These are phyloP conservation scores for Morphnarchus princeps DNA, from an alignment of 2,113 vertebrate species.

Conservation along the genomic window DNA sequence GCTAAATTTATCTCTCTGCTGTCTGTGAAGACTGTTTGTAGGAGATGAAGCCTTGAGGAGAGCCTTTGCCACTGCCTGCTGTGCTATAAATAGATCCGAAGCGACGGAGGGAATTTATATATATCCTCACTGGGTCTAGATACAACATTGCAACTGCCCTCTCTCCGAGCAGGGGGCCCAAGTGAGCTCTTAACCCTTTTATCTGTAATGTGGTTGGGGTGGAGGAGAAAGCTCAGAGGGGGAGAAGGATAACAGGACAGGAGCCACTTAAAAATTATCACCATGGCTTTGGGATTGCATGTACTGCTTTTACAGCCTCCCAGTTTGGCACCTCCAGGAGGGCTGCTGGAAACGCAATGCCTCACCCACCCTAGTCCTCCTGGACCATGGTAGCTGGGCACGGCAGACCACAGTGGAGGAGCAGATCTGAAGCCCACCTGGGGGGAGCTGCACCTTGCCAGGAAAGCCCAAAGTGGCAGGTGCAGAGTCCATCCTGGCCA, in stretches of 20 bases:
- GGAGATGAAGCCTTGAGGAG: constrained; percentile 62
- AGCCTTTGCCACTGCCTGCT: constrained; percentile 59
- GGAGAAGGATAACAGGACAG: background rate
- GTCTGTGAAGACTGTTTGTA: constrained; percentile 66
- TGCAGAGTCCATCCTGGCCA: background rate
- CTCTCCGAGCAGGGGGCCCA: constrained; percentile 13
- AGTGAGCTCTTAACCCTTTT: constrained; percentile 51
- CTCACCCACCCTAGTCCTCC: background rate
- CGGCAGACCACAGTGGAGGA: background rate
- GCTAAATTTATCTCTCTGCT: constrained; percentile 65
- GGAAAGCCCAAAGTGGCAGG: background rate
- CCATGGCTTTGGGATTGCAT: fast-evolving
- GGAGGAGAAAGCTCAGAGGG: background rate
- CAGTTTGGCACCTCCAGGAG: background rate
- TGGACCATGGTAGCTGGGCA: background rate
- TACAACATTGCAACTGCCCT: constrained; percentile 55
- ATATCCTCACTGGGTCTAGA: constrained; percentile 48
- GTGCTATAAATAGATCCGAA: constrained; percentile 44
- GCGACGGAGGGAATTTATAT: constrained; percentile 59
- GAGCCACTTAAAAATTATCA: background rate
- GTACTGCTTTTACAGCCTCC: background rate
- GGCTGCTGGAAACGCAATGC: background rate
- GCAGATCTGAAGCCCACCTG: background rate
- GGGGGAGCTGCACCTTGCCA: background rate
- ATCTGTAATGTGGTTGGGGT: background rate